Evolutionary conservation across 1,140 invertebrate genomes (phyloP).

Genomic region (Sinonovacula constricta): DNA sequence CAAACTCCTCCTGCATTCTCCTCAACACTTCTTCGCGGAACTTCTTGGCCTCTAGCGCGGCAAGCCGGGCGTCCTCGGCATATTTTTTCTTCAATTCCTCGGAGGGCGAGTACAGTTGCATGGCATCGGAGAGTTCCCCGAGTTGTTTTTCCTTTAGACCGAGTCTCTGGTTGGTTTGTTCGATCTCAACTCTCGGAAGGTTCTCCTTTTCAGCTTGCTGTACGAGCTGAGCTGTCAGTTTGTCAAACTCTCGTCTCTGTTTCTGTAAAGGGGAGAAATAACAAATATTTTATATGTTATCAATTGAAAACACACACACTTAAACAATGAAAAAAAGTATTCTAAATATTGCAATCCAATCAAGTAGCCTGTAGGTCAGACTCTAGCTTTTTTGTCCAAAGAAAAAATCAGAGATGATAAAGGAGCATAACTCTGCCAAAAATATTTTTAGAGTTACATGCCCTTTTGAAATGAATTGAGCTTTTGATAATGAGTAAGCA

Average conservation of each 20-base stretch:
- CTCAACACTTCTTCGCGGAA: constrained; percentile 65
- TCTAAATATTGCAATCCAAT: too few relatives aligned
- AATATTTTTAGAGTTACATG: too few relatives aligned
- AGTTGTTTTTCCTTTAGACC: constrained; percentile 75
- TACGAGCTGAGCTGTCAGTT: constrained; percentile 65
- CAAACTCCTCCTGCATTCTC: constrained; percentile 71
- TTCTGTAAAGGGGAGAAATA: too few relatives aligned
- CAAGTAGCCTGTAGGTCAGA: too few relatives aligned
- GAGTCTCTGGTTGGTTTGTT: constrained; percentile 69
- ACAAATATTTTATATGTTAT: too few relatives aligned
- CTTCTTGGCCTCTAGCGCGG: constrained; percentile 61
- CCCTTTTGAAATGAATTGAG: too few relatives aligned
- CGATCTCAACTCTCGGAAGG: constrained; percentile 64
- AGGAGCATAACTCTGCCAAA: too few relatives aligned
- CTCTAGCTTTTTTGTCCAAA: too few relatives aligned
- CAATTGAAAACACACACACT: too few relatives aligned
- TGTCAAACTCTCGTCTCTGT: constrained; percentile 71
- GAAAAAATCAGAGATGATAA: too few relatives aligned
- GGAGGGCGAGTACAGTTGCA: constrained; percentile 68
- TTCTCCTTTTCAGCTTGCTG: constrained; percentile 68
- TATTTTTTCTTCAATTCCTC: constrained; percentile 71
- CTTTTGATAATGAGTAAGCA: too few relatives aligned
- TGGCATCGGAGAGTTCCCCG: constrained; percentile 72
- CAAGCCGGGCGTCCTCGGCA: constrained; percentile 67
- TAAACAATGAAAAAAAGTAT: too few relatives aligned